These are phyloP conservation scores for Dunckerocampus dactyliophorus DNA, from an alignment of 2,113 vertebrate species.

Conservation along the genomic window DNA sequence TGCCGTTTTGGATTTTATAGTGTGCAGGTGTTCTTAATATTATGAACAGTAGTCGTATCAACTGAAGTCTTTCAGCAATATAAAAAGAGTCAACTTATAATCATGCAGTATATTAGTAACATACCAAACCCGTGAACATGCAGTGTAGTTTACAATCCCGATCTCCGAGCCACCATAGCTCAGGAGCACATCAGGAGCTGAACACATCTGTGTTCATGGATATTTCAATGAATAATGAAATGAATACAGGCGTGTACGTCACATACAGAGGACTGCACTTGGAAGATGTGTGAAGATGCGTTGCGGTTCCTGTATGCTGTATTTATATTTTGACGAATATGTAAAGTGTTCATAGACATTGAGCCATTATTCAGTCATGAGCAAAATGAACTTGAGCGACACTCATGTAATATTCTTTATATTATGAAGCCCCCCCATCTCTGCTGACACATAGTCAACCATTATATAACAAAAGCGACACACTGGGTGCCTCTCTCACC, in stretches of 20 bases:
- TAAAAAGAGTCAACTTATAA: not conserved
- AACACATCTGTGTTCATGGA: too few species aligned
- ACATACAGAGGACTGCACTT: not conserved
- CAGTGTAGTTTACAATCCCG: not conserved
- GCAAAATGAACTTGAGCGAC: conserved; percentile 22
- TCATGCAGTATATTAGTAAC: not conserved
- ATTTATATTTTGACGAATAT: conserved; percentile 11
- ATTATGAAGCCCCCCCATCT: conserved; percentile 28
- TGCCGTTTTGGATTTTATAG: too few species aligned
- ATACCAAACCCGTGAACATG: not conserved
- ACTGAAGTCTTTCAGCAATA: too few species aligned
- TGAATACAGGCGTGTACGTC: not conserved
- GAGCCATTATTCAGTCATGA: conserved; percentile 16
- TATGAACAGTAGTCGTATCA: too few species aligned
- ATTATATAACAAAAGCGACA: conserved; percentile 66
- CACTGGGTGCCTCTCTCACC: conserved; percentile 52
- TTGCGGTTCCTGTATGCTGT: not conserved
- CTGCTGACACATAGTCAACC: conserved; percentile 54
- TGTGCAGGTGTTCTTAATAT: too few species aligned
- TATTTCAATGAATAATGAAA: too few species aligned
- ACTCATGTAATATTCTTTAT: conserved; percentile 25
- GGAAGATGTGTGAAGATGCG: not conserved
- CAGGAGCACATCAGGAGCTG: too few species aligned
- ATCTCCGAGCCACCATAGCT: too few species aligned
- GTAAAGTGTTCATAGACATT: conserved; percentile 1